A percentile compares a stretch with the other conserved stretches of the same genome.
phyloP scores from a whole-genome alignment of 1,140 invertebrate genomes.

The Vollenhovia emeryi region DNA sequence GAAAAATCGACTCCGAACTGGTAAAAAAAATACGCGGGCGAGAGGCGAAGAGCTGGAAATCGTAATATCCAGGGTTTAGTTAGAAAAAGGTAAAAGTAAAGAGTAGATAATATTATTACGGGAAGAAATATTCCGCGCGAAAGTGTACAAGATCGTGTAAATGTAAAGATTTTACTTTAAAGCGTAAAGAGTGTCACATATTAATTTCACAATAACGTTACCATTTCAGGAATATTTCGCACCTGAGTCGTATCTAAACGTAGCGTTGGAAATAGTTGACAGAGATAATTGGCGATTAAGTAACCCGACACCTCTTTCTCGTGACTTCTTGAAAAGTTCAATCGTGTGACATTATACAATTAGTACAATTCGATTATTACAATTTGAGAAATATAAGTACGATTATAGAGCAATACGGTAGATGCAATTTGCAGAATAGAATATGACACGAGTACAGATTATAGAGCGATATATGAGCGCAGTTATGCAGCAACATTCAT shows the following conservation, averaged over 20 bases:
- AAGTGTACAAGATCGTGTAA: slow-evolving; percentile 14
- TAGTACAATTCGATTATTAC: not conserved
- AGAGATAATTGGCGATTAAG: slow-evolving; percentile 12
- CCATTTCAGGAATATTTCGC: slow-evolving; percentile 20
- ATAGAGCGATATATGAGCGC: not conserved
- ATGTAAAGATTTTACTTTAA: not conserved
- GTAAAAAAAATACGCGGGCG: slow-evolving; percentile 6
- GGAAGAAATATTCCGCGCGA: not conserved
- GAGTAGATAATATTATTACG: not conserved
- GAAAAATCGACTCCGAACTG: slow-evolving; percentile 15
- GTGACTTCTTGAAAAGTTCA: not conserved
- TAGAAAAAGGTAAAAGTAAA: slow-evolving; percentile 3
- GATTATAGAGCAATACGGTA: not conserved
- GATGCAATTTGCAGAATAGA: too few relatives aligned
- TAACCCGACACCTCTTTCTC: not conserved
- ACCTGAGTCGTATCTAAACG: not conserved
- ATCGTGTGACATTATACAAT: not conserved
- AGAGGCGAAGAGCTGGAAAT: not conserved
- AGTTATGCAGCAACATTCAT: not conserved
- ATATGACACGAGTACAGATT: not conserved
- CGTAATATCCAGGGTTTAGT: slow-evolving; percentile 10
- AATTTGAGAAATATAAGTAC: not conserved
- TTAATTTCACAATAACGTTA: slow-evolving; percentile 37
- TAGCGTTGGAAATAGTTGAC: slow-evolving; percentile 23
- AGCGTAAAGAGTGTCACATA: not conserved